Base-by-base conservation (phyloP, 2,113 vertebrate genomes). In the Megalops atlanticus region DNA sequence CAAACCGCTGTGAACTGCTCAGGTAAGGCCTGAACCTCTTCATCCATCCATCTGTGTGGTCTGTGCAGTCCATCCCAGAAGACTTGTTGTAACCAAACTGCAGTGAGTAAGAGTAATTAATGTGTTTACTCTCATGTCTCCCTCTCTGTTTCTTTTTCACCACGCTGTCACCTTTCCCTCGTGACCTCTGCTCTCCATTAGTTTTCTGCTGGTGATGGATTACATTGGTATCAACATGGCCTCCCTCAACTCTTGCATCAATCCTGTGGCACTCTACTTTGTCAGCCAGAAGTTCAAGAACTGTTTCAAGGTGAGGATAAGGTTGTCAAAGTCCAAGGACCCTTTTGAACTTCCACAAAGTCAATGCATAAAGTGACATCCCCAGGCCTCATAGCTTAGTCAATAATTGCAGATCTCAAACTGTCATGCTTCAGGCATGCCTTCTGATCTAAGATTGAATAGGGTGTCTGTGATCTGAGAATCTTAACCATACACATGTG, bases 171-270 rank as follows among this genome's bases (percentile, higher is more conserved):
- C 81, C 58, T 38, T 39, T 84, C 73, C 89, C 84, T 81, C 31
- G 82, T 2, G 40, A 43, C 47, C 72, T 70, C 31, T 70, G 68
- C 85, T 33, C 40, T 43, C 64, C 36, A 0, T 43, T 85, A 94
- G 96, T 81, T 97, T 97, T 90, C 95, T 97, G 80, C 90, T 97
- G 3, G 95, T 97, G 90, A 95, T 97, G 93, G 95, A 97, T 91
- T 97, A 97, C 88, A 97, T 97, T 0, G 96, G 96, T 41, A 97
- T 97, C 91, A 97, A 97, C 89, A 96, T 97, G 96, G 96, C 96
- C 80, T 97, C 96, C 3, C 89, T 97, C 82, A 97, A 97, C 89
- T 97, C 96, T 90, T 97, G 96, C 91, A 97, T 97, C 86, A 97
- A 97, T 84, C 96, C 96, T 0, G 95, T 97, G 82, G 96, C 96